A percentile compares a stretch with the other conserved stretches of the same genome.
Evolutionary conservation across 2,888 invertebrate species (phyloP).

Genomic region (Eremobia ochroleuca): DNA sequence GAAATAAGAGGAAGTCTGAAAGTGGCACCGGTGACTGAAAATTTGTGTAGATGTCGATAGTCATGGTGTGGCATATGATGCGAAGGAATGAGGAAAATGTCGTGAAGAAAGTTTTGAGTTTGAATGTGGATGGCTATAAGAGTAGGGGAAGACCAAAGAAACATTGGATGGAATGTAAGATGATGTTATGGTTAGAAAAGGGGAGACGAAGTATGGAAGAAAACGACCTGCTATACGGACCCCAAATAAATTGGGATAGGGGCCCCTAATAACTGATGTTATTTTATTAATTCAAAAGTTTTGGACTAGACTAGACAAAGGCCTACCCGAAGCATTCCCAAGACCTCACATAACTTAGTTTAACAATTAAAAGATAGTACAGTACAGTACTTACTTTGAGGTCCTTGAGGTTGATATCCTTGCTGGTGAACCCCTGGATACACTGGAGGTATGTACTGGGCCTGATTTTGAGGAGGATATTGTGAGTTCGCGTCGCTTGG

Average conservation of each 20-base stretch:
- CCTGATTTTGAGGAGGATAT: constrained; percentile 33
- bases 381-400: constrained; percentile 32
- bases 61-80: background rate
- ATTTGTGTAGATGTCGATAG: background rate
- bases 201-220: background rate
- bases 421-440: constrained; percentile 54
- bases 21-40: background rate
- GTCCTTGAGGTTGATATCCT: constrained; percentile 31
- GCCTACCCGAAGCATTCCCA: background rate
- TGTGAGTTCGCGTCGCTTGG: constrained; percentile 8
- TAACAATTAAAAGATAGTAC: background rate
- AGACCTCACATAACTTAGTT: background rate
- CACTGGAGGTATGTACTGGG: constrained; percentile 10
- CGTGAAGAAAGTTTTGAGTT: background rate
- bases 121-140: background rate
- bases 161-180: background rate
- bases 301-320: background rate
- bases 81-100: background rate
- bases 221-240: background rate
- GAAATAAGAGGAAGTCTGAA: background rate
- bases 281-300: background rate
- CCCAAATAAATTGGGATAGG: background rate
- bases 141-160: background rate
- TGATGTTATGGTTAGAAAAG: background rate
- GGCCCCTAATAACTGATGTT: background rate